Base-by-base conservation (phyloP, 2,888 invertebrate species). In the Malacosoma neustria region DNA sequence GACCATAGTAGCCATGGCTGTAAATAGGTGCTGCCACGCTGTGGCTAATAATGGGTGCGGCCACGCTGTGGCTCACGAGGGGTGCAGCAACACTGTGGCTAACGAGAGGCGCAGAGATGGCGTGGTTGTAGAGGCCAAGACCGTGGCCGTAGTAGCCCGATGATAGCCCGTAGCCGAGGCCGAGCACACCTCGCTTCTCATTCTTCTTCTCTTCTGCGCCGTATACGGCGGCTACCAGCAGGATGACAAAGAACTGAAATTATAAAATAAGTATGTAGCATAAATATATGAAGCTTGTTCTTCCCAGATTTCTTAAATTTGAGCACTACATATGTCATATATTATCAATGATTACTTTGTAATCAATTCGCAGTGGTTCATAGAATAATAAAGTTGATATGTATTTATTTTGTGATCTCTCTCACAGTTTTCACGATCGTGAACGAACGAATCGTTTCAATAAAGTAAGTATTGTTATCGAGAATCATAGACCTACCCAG, bases 161-260 rank as follows among this genome's bases (percentile, higher is more conserved):
- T 6, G 45, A 57, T 3, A 58, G 49, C n/a, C 66, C 70, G 55
- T 73, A 84, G 46, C 84, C 81, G 47, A 85, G 73, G 29, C 81
- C 85, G 41, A 87, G 65, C 46, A 86, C 71, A 43, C 80, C 85
- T 2, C 86, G 70, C 53, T 85, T 82, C 59, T 84, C 81, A 38
- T 65, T 72, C 61, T 82, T 82, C 63, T 82, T 82, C 60, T 85
- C 82, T 32, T 80, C 84, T 1, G 67, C 77, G 44, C 61, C 72
- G 54, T 54, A 61, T 38, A 60, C 79, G 22, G 66, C 61, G 32
- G 65, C 76, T 11, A 56, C 64, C 54, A 84, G 44, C 40, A 82
- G 54, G 38, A 82, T 43, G 11, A 77, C 52, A 46, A 71, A 76
- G 51, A 80, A 43, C 82, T 84, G 60, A 3, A 38, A 45, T 36